Conservation (phyloP, 2,113 vertebrate species). For the Gulo gulo region DNA sequence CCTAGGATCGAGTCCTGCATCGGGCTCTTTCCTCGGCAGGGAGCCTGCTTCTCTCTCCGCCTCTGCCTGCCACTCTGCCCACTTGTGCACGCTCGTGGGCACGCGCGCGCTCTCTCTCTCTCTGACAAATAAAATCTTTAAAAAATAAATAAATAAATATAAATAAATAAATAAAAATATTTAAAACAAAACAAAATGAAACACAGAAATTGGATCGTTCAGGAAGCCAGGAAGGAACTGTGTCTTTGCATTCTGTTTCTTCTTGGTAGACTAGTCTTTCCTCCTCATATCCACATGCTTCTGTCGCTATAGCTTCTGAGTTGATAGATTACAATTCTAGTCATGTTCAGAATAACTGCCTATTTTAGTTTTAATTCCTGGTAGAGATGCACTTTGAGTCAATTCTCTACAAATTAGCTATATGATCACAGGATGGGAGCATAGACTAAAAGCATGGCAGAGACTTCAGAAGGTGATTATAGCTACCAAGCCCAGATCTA, state of each 20-base stretch:
- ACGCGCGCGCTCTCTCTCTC: no score
- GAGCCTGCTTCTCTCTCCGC: no score
- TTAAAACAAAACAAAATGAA: background rate
- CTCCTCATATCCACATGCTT: background rate
- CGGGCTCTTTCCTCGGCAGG: no score
- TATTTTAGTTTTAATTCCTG: conserved; percentile 14
- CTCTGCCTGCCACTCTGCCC: no score
- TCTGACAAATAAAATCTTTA: no score
- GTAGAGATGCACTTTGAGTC: conserved; percentile 11
- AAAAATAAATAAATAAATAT: no score
- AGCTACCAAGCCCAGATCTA: background rate
- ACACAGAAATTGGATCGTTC: background rate
- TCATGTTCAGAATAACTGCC: background rate
- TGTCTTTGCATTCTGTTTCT: background rate
- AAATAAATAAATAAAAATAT: no score
- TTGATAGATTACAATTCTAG: background rate
- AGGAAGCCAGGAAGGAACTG: background rate
- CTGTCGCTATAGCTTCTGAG: background rate
- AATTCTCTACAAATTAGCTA: background rate
- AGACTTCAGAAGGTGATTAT: background rate
- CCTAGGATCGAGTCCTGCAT: no score
- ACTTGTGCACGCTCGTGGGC: no score
- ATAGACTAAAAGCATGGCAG: background rate
- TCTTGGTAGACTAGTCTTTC: background rate
- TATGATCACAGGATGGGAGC: background rate